A percentile compares a stretch with the other conserved stretches of the same genome.
Evolutionary conservation across 2,888 invertebrate genomes (phyloP).

Genomic region (Agrotis ipsilon): DNA sequence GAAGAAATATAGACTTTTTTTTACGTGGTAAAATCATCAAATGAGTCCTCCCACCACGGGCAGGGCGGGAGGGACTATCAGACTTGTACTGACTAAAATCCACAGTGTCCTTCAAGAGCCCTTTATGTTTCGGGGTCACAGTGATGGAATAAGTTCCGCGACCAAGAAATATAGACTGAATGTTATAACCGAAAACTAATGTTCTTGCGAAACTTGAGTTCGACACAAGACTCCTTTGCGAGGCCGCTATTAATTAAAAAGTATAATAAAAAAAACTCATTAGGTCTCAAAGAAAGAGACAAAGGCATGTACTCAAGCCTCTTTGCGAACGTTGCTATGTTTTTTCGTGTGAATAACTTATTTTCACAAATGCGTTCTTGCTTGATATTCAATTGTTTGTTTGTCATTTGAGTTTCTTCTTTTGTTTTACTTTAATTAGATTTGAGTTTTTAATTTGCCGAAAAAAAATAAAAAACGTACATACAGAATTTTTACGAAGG

Average conservation of each 20-base stretch:
- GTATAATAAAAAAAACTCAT: constrained; percentile 39
- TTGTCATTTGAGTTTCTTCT: neutral
- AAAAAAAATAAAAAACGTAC: no score
- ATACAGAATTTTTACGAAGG: no score
- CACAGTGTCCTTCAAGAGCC: no score
- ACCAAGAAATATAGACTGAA: no score
- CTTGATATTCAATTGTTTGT: constrained; percentile 2
- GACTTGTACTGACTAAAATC: no score
- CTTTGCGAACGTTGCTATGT: constrained; percentile 19
- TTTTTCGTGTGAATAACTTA: constrained; percentile 8
- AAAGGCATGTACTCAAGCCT: constrained; percentile 42
- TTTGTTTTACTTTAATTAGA: constrained; percentile 6
- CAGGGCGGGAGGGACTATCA: no score
- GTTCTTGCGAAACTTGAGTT: constrained; percentile 2
- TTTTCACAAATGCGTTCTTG: neutral
- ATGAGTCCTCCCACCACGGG: no score
- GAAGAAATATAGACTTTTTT: no score
- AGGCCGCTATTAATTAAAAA: constrained; percentile 47
- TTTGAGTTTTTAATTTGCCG: no score
- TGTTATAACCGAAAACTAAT: neutral
- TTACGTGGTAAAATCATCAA: no score
- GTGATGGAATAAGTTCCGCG: no score
- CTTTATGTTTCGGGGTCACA: no score
- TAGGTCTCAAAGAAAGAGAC: constrained; percentile 32
- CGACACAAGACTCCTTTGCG: constrained; percentile 16